phyloP scores from a whole-genome alignment of 1,140 invertebrate species.

The fruit fly (Drosophila melanogaster) region DNA sequence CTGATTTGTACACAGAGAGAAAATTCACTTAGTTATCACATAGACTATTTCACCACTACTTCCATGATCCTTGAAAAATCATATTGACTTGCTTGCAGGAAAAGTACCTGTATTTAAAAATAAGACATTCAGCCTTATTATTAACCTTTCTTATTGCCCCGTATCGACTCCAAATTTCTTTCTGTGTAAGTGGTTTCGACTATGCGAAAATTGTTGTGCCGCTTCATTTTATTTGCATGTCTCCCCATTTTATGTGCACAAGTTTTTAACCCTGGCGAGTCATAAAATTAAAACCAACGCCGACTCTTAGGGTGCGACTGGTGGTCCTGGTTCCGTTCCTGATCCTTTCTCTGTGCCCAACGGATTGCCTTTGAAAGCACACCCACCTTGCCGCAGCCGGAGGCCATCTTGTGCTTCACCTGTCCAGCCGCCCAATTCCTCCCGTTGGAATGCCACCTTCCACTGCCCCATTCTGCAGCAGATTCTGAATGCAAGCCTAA shows the following conservation, averaged over 20 bases:
- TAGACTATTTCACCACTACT: too few relatives aligned
- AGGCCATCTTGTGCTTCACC: conserved; percentile 43
- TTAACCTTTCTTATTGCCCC: too few relatives aligned
- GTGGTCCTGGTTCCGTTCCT: conserved; percentile 32
- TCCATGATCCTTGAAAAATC: too few relatives aligned
- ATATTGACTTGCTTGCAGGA: too few relatives aligned
- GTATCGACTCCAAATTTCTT: background rate
- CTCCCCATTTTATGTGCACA: conserved; percentile 56
- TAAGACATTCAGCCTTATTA: too few relatives aligned
- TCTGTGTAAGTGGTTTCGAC: conserved; percentile 4
- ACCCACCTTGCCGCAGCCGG: conserved; percentile 34
- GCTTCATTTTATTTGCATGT: conserved; percentile 58
- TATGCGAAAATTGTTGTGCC: conserved; percentile 47
- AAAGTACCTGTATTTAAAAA: too few relatives aligned
- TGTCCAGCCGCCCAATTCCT: conserved; percentile 11
- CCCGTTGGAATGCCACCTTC: conserved; percentile 3
- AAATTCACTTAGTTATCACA: background rate
- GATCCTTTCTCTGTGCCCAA: conserved; percentile 3
- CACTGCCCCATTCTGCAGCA: conserved; percentile 43
- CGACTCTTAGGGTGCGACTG: conserved; percentile 62
- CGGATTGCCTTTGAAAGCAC: conserved; percentile 51
- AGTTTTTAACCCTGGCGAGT: conserved; percentile 73
- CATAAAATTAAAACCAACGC: conserved; percentile 76
- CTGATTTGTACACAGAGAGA: conserved; percentile 3
- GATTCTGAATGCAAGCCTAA: conserved; percentile 79